These are phyloP conservation scores for Oryzias javanicus DNA, from an alignment of 2,113 vertebrate species.

Conservation along the genomic window DNA sequence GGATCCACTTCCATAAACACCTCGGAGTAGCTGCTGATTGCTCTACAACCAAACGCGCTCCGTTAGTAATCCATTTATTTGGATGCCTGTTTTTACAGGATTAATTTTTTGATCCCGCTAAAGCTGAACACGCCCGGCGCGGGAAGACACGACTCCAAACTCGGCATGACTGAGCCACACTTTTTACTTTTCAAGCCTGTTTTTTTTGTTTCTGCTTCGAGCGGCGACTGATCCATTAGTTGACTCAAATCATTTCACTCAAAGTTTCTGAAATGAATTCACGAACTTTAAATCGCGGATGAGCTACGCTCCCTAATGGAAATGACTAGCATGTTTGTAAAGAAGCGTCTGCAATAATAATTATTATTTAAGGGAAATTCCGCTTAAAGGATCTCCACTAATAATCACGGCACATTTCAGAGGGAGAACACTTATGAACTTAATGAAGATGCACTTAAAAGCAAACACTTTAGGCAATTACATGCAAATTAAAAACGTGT, in stretches of 20 bases:
- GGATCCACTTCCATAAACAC: neutral
- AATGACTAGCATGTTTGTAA: no score
- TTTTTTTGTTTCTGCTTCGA: neutral
- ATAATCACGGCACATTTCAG: slow-evolving; percentile 7
- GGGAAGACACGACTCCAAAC: neutral
- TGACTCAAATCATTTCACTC: neutral
- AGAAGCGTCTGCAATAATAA: no score
- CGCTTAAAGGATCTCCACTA: neutral
- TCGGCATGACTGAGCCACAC: neutral
- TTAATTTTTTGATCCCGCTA: slow-evolving; percentile 9
- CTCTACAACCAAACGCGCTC: slow-evolving; percentile 21
- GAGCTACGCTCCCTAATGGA: no score
- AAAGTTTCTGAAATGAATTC: no score
- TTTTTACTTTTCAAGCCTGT: neutral
- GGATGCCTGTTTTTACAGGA: slow-evolving; percentile 22
- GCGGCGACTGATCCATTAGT: neutral
- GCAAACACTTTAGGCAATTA: slow-evolving; percentile 54
- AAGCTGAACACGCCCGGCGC: neutral
- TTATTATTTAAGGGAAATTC: no score
- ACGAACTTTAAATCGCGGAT: no score
- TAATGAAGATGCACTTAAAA: slow-evolving; percentile 29
- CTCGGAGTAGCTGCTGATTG: slow-evolving; percentile 1
- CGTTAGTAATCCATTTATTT: slow-evolving; percentile 27
- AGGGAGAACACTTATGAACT: slow-evolving; percentile 29
- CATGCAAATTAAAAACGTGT: slow-evolving; percentile 60